These are phyloP conservation scores for Nephrotoma flavescens DNA, from an alignment of 2,888 invertebrate species.

Conservation along the genomic window DNA sequence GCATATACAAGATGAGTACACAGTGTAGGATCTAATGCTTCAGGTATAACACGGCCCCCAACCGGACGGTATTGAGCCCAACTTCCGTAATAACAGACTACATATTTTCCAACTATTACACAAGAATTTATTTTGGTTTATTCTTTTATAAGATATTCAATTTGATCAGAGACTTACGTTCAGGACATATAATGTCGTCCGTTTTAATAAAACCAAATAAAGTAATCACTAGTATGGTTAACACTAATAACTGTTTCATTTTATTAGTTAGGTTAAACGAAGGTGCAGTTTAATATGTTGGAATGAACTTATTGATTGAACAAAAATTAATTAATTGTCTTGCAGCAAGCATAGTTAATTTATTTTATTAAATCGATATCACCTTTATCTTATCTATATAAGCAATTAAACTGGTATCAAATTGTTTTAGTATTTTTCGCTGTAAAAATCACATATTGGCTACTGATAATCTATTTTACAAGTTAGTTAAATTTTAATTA, in stretches of 20 bases:
- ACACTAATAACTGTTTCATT: background rate
- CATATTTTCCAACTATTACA: conserved; percentile 10
- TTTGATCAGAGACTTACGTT: background rate
- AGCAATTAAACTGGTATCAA: background rate
- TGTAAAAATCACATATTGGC: too few relatives aligned
- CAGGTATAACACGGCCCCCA: conserved; percentile 28
- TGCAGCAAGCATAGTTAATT: background rate
- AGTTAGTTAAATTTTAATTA: too few relatives aligned
- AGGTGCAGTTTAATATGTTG: background rate
- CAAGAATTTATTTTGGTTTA: background rate
- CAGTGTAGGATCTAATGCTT: conserved; percentile 32
- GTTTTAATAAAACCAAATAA: background rate
- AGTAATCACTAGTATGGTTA: background rate
- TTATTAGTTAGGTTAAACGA: background rate
- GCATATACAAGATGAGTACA: conserved; percentile 39
- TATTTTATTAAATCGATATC: background rate
- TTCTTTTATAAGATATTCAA: background rate
- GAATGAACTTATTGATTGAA: background rate
- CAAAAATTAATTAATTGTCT: background rate
- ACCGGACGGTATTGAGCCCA: conserved; percentile 34
- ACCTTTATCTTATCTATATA: background rate
- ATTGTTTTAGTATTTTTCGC: too few relatives aligned
- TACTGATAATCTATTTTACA: too few relatives aligned
- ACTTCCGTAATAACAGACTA: conserved; percentile 36
- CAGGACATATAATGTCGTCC: background rate